Conservation (phyloP, 2,797 vertebrate genomes). For the Eulemur coronatus region DNA sequence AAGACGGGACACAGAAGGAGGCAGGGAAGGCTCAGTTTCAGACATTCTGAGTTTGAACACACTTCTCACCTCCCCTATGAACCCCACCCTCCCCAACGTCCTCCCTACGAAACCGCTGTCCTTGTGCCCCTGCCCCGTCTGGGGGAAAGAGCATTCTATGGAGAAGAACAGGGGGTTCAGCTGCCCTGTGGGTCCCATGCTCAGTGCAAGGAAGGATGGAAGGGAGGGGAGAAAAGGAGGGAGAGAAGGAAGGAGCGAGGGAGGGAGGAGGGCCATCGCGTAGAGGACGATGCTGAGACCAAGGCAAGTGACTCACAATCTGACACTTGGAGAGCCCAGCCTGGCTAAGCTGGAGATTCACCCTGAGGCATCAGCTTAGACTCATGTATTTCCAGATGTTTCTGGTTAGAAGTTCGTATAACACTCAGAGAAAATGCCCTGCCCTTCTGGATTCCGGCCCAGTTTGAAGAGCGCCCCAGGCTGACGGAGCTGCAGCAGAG, state of each 20-base stretch:
- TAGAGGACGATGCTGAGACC: not conserved
- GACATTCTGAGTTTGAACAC: not conserved
- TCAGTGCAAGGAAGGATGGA: not conserved
- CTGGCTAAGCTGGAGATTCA: not conserved
- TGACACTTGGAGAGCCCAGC: fast-evolving
- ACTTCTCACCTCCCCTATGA: not conserved
- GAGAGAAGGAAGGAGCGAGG: too few relatives aligned
- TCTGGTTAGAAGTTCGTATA: conserved; percentile 24
- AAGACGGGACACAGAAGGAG: not conserved
- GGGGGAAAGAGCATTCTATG: not conserved
- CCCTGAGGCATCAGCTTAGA: not conserved
- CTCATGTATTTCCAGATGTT: conserved; percentile 48
- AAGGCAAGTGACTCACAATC: not conserved
- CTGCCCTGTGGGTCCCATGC: fast-evolving
- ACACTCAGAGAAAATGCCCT: not conserved
- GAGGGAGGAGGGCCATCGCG: not conserved
- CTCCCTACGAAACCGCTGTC: not conserved
- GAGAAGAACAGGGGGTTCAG: not conserved
- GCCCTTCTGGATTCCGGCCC: not conserved
- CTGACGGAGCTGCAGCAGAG: not conserved
- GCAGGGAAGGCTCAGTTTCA: not conserved
- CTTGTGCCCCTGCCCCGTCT: too few relatives aligned
- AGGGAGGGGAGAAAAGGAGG: too few relatives aligned
- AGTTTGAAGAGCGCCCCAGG: not conserved
- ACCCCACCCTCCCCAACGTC: not conserved